phyloP scores from a whole-genome alignment of 2,888 invertebrate species.

The Phorcus lineatus region DNA sequence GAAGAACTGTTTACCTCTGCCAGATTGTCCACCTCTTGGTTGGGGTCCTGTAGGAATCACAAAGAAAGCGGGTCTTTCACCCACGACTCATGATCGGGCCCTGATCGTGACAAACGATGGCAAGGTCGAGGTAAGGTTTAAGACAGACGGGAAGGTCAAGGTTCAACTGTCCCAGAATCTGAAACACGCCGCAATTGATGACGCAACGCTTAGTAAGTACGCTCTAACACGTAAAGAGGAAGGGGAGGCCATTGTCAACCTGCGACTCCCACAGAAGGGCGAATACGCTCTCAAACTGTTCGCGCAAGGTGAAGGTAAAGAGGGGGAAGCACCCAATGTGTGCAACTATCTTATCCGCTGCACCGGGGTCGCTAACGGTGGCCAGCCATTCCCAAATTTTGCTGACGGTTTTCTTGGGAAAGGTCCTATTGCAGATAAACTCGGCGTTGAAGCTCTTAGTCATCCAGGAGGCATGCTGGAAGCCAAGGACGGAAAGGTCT shows the following conservation, averaged over 20 bases:
- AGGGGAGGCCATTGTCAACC: slow-evolving; percentile 63
- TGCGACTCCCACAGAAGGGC: slow-evolving; percentile 68
- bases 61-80: slow-evolving; percentile 62
- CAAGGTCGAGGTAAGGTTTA: slow-evolving; percentile 65
- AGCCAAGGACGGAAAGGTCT: slow-evolving; percentile 56
- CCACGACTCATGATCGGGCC: slow-evolving; percentile 67
- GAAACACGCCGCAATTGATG: slow-evolving; percentile 65
- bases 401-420: slow-evolving; percentile 61
- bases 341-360: slow-evolving; percentile 71
- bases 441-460: slow-evolving; percentile 61
- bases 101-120: slow-evolving; percentile 68
- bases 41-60: slow-evolving; percentile 70
- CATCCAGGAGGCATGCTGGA: slow-evolving; percentile 58
- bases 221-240: slow-evolving; percentile 63
- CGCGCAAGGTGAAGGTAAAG: slow-evolving; percentile 63
- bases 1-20: slow-evolving; percentile 64
- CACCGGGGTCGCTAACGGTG: slow-evolving; percentile 51
- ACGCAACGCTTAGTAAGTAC: slow-evolving; percentile 67
- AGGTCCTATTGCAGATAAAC: slow-evolving; percentile 51
- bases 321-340: slow-evolving; percentile 68
- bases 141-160: slow-evolving; percentile 53
- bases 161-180: slow-evolving; percentile 64
- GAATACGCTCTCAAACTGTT: slow-evolving; percentile 70
- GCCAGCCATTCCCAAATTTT: slow-evolving; percentile 65
- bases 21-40: slow-evolving; percentile 71